These are phyloP conservation scores for Zaprionus inermis DNA, from an alignment of 1,140 invertebrate species.

Conservation along the genomic window DNA sequence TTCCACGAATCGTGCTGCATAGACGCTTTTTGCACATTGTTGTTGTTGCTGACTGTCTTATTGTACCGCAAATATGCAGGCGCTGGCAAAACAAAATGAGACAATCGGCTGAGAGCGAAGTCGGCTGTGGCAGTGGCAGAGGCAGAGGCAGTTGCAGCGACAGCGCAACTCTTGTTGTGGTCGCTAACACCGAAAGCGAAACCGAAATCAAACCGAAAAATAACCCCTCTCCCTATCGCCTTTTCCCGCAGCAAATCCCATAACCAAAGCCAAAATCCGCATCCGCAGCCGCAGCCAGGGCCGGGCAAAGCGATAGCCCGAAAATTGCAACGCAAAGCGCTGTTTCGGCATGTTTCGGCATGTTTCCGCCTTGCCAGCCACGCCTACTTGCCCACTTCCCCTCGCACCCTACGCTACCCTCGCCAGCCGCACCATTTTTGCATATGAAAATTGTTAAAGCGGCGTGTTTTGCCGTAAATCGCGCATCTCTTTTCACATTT, in stretches of 20 bases:
- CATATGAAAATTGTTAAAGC: constrained; percentile 34
- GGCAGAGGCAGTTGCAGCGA: constrained; percentile 28
- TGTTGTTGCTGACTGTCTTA: constrained; percentile 53
- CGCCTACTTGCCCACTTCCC: neutral
- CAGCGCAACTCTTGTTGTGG: constrained; percentile 40
- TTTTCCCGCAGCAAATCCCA: constrained; percentile 16
- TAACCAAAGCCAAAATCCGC: constrained; percentile 35
- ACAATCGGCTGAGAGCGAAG: too few relatives aligned
- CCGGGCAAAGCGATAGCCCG: constrained; percentile 58
- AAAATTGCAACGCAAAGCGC: constrained; percentile 51
- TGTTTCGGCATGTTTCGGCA: constrained; percentile 51
- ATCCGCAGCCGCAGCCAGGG: constrained; percentile 54
- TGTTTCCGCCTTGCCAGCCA: constrained; percentile 41
- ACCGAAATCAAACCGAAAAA: constrained; percentile 24
- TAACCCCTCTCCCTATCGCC: constrained; percentile 16
- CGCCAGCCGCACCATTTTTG: neutral
- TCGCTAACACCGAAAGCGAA: constrained; percentile 36
- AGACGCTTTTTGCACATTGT: constrained; percentile 6
- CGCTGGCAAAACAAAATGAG: constrained; percentile 59
- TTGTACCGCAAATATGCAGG: constrained; percentile 76
- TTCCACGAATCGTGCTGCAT: constrained; percentile 45
- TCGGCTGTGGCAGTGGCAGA: neutral
- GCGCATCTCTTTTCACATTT: constrained; percentile 4
- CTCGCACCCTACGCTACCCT: neutral
- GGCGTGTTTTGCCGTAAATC: neutral